Base-by-base conservation (phyloP, 2,113 vertebrate species). In the Solea senegalensis region DNA sequence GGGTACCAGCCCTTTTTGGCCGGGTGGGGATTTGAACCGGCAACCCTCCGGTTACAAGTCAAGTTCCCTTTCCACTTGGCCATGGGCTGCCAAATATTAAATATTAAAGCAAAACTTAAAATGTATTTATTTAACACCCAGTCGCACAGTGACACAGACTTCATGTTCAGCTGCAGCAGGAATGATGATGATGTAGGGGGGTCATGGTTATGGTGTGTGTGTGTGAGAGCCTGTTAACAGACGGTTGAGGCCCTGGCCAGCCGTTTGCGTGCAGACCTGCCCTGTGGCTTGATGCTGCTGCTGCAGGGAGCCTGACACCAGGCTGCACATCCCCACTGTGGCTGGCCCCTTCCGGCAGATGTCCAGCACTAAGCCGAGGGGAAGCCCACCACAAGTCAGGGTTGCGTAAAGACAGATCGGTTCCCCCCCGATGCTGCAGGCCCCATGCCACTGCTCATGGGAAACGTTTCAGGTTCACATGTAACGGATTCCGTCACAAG, bases 261-360 rank as follows among this genome's bases (percentile, higher is more conserved):
- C 90, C 62, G 84, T 86, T 83, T 76, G 34, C 85, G 72, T 76
- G 74, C 81, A 87, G 84, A 81, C 88, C 86, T 81, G 80, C 81
- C 82, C 91, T 95, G 94, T 96, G 95, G 95, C 94, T 96, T 96
- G 92, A 89, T 84, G 83, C 88, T 89, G 86, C 88, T 89, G 86
- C 65, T 70, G 78, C 64, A 2, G 74, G 86, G 80, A 83, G 84
- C 88, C 90, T 93, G 88, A 93, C 92, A 80, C 52, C 91, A 87
- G 89, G 80, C 85, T 93, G 89, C 90, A 92, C 93, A 94, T 89
- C 94, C 88, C 93, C 95, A 95, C 94, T 96, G 95, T 95, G 91
- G 89, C 92, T 92, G 91, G 91, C 94, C 95, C 91, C 91, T 96
- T 97, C 95, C 94, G 94, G 95, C 94, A 95, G 95, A 96, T 96